Conservation (phyloP, 2,888 invertebrate genomes). For the Fragum whitleyi region DNA sequence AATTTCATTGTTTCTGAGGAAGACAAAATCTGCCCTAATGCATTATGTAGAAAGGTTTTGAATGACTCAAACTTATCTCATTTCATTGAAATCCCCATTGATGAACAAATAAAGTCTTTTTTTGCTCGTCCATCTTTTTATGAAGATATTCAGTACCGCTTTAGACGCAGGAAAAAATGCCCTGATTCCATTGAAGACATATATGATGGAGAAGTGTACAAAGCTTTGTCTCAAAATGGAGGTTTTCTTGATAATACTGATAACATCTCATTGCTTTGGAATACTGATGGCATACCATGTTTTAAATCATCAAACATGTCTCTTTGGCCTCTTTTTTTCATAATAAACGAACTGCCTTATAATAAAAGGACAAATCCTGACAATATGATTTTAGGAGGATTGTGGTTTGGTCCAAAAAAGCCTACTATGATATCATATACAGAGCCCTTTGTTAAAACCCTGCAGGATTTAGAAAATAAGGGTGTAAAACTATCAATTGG, state of each 20-base stretch:
- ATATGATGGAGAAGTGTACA: no score
- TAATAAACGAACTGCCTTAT: constrained; percentile 37
- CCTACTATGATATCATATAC: no score
- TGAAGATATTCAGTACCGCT: no score
- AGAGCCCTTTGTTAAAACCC: no score
- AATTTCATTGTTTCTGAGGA: no score
- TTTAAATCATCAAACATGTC: constrained; percentile 25
- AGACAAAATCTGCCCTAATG: constrained; percentile 7
- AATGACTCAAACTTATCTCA: neutral
- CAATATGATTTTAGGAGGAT: no score
- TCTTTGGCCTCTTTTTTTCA: constrained; percentile 32
- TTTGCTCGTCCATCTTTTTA: constrained; percentile 14
- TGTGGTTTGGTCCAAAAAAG: no score
- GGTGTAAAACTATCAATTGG: neutral
- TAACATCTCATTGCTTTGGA: constrained; percentile 9
- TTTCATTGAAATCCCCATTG: no score
- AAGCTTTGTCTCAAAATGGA: constrained; percentile 13
- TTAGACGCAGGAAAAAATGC: constrained; percentile 16
- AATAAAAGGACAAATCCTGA: no score
- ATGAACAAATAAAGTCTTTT: constrained; percentile 15
- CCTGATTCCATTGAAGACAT: neutral
- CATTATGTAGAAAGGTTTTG: neutral
- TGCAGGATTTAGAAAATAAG: no score
- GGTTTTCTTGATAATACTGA: constrained; percentile 19
- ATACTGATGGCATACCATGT: constrained; percentile 13